These are phyloP conservation scores for Chiridota heheva DNA, from an alignment of 35 echinoderm and acorn worm species.

Conservation along the genomic window DNA sequence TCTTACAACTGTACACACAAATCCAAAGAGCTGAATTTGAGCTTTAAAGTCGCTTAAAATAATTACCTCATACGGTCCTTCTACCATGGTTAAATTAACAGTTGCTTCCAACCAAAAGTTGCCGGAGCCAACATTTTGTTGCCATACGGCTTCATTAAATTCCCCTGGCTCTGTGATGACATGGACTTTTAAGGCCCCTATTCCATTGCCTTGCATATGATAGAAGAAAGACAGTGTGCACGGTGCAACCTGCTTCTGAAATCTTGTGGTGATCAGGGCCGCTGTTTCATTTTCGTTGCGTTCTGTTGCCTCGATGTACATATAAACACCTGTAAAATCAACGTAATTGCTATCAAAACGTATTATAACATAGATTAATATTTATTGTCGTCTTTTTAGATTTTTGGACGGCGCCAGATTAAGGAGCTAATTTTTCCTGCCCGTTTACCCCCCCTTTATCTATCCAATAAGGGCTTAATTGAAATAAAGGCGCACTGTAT, in stretches of 20 bases:
- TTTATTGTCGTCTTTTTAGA: no score
- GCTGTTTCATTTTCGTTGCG: slow-evolving; percentile 34
- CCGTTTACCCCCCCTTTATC: no score
- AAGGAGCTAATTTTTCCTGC: no score
- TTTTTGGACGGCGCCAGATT: no score
- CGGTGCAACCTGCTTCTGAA: slow-evolving; percentile 44
- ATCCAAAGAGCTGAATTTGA: no score
- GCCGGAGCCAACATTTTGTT: slow-evolving; percentile 45
- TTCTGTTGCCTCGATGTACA: slow-evolving; percentile 75
- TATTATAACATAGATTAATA: no score
- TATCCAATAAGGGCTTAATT: no score
- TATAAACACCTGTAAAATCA: slow-evolving; percentile 63
- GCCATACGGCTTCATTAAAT: slow-evolving; percentile 44
- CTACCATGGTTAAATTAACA: slow-evolving; percentile 55
- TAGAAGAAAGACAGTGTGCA: slow-evolving; percentile 84
- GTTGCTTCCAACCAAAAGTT: slow-evolving; percentile 59
- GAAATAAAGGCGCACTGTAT: no score
- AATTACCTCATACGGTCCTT: slow-evolving; percentile 72
- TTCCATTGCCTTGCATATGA: slow-evolving; percentile 79
- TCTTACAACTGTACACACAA: no score
- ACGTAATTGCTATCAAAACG: no score
- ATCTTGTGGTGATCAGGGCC: slow-evolving; percentile 52
- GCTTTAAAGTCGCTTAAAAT: no score
- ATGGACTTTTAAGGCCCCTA: slow-evolving; percentile 61
- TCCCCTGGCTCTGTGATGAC: slow-evolving; percentile 41